These are phyloP conservation scores for Sipha flava DNA, from an alignment of 1,140 invertebrate genomes.

Conservation along the genomic window DNA sequence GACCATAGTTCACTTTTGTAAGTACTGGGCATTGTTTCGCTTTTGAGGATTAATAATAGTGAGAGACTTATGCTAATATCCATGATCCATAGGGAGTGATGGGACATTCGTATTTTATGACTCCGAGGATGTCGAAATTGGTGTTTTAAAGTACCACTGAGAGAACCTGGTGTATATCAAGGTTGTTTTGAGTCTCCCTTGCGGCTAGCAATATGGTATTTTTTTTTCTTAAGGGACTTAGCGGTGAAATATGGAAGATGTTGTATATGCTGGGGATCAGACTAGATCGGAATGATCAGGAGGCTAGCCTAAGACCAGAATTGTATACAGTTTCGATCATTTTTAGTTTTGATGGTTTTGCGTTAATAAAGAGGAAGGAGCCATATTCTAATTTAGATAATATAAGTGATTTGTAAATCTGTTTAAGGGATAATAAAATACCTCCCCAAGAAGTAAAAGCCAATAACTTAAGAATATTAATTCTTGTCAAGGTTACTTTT, in stretches of 20 bases:
- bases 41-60: too few relatives aligned
- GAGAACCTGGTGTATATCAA: too few relatives aligned
- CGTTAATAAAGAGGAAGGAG: not conserved
- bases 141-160: too few relatives aligned
- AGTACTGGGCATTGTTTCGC: too few relatives aligned
- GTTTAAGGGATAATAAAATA: not conserved
- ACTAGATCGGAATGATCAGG: not conserved
- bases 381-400: conserved; percentile 1
- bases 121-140: too few relatives aligned
- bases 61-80: not conserved
- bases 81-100: too few relatives aligned
- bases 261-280: not conserved
- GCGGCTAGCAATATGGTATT: too few relatives aligned
- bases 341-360: not conserved
- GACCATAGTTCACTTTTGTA: too few relatives aligned
- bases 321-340: not conserved
- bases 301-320: not conserved
- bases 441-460: not conserved
- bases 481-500: not conserved
- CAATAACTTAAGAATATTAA: not conserved
- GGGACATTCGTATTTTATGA: too few relatives aligned
- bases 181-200: too few relatives aligned
- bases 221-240: not conserved
- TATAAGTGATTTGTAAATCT: not conserved
- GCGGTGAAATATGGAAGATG: not conserved